Conservation (phyloP, 2,888 invertebrate genomes). For the Melanophora roralis region DNA sequence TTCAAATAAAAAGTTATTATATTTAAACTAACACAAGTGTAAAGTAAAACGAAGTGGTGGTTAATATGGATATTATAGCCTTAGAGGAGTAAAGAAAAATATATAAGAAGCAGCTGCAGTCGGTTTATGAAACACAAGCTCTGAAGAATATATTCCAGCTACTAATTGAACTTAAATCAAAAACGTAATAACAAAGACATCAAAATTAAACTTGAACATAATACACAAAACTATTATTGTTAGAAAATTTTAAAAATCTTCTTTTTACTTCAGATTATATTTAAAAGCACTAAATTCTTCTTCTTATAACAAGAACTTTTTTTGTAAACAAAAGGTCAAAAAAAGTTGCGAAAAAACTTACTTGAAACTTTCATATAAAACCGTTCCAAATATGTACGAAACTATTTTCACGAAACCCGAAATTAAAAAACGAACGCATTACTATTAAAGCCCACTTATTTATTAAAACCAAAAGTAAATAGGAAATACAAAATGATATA, state of each 20-base stretch:
- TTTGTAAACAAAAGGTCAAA: background rate
- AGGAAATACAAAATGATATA: background rate
- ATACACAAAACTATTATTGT: no score
- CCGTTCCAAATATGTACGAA: background rate
- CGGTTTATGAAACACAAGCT: no score
- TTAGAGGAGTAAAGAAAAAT: background rate
- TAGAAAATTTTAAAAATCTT: no score
- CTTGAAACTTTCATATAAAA: background rate
- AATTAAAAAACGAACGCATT: conserved; percentile 9
- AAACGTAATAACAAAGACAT: no score
- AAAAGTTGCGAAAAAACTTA: background rate
- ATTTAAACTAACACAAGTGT: background rate
- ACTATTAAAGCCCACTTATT: conserved; percentile 3
- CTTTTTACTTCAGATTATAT: no score
- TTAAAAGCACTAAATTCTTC: no score
- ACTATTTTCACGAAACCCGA: conserved; percentile 1
- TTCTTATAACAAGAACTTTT: no score
- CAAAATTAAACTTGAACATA: no score
- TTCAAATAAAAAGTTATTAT: background rate
- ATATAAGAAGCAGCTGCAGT: background rate
- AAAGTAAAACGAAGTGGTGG: background rate
- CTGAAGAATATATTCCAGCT: no score
- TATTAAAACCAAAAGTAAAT: background rate
- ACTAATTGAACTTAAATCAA: no score
- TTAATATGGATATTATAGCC: no score